Base-by-base conservation (phyloP, 2,113 vertebrate genomes). In the Danio rerio region DNA sequence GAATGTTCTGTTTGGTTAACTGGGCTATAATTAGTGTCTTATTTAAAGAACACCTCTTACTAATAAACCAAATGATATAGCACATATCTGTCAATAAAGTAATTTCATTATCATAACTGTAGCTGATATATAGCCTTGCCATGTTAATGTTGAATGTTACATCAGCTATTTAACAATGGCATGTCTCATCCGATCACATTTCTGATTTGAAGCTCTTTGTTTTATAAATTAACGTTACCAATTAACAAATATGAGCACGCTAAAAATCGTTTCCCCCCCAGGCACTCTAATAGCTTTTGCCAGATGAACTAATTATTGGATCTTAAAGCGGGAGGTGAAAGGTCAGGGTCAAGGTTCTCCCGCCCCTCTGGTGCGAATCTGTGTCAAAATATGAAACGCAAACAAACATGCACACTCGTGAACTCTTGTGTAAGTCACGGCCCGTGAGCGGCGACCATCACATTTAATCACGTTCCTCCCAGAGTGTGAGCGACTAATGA, bases 401-500 rank as follows among this genome's bases (percentile, higher is more conserved):
- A 77, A 40, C 8, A 77, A 49, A 77, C 74, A 62, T 16, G 43
- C 12, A 0, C 55, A 21, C n/a, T 12, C 11, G n/a, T 59, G 55
- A 77, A 16, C 56, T 13, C 13, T 16, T 11, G 5, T 62, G 43
- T 77, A 75, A 61, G 75, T 77, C 58, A 77, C 58, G 45, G 75
- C 45, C 21, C 10, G n/a, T 59, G 73, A 75, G 55, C 73, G 42
- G 56, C 43, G 18, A n/a, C 58, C 58, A 52, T 77, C 75, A 52
- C 75, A 50, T 77, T 63, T 21, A 63, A 76, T 76, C 73, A 61
- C n/a, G 8, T 76, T 76, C 42, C 73, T 76, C 42, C 42, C 18
- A 45, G 73, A 63, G 75, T 63, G 75, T 77, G 75, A 77, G 58
- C 45, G 43, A n/a, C 58, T 77, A 77, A 77, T 77, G 74, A 77